Evolutionary conservation across 2,888 invertebrate species (phyloP).

Genomic region (Agrochola circellaris): DNA sequence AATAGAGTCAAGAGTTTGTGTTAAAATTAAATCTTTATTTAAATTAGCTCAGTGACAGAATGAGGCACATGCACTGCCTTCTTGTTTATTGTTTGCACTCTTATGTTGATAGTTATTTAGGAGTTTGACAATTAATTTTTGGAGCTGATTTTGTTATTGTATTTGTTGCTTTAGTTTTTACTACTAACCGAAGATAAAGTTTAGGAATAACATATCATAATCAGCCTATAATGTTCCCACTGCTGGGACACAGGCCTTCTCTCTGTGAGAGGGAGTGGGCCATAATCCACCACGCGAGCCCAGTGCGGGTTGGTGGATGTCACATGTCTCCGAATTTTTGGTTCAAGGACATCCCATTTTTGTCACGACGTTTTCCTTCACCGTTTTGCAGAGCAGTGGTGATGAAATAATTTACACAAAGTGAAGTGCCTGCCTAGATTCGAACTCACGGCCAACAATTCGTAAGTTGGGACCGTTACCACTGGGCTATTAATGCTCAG

Average conservation of each 20-base stretch:
- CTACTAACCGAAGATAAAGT: neutral
- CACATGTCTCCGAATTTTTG: neutral
- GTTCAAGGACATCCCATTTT: neutral
- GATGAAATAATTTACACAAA: too few species aligned
- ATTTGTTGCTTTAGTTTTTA: neutral
- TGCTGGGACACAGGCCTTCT: too few species aligned
- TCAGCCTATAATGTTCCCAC: too few species aligned
- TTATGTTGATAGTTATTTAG: neutral
- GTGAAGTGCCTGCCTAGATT: too few species aligned
- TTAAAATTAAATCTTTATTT: slow-evolving; percentile 25
- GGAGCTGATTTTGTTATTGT: neutral
- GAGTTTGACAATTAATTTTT: neutral
- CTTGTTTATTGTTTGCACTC: neutral
- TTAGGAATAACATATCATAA: neutral
- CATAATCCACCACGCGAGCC: neutral
- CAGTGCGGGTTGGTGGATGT: neutral
- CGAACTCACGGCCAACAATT: too few species aligned
- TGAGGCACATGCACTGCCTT: neutral
- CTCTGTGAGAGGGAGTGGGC: too few species aligned
- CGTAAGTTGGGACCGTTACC: too few species aligned
- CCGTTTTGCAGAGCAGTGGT: neutral
- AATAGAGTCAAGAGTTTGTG: neutral
- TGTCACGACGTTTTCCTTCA: neutral
- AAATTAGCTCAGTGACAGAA: neutral
- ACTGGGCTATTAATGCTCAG: neutral